Evolutionary conservation across 2,113 vertebrate genomes (phyloP).

Genomic region (Rallus limicola): DNA sequence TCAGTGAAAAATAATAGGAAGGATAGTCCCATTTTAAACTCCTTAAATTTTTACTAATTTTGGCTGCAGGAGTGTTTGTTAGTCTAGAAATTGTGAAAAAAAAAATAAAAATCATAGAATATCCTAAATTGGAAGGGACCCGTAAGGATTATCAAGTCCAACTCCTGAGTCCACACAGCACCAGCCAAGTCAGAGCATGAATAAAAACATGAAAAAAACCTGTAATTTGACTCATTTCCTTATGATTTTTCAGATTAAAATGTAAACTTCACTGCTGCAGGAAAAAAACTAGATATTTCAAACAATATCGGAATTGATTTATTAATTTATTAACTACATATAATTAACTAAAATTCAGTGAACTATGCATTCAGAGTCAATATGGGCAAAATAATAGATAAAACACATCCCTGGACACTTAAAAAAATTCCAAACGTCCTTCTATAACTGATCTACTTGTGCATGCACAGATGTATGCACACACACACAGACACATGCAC

Average conservation of each 20-base stretch:
- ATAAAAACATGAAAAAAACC: background rate
- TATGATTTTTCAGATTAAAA: background rate
- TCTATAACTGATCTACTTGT: background rate
- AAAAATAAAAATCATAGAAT: too few species aligned
- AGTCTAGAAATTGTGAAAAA: background rate
- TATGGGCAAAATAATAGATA: background rate
- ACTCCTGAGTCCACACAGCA: too few species aligned
- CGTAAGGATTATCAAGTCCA: too few species aligned
- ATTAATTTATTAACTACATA: background rate
- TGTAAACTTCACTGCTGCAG: background rate
- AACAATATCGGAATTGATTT: background rate
- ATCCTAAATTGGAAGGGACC: too few species aligned
- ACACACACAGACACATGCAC: fast-evolving
- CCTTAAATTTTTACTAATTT: fast-evolving
- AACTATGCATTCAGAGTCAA: background rate
- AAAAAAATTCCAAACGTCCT: background rate
- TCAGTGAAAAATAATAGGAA: background rate
- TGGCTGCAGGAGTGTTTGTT: background rate
- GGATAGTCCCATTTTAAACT: background rate
- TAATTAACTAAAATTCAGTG: background rate
- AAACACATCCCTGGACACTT: background rate
- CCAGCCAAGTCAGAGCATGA: too few species aligned
- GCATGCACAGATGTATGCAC: too few species aligned
- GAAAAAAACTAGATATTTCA: background rate
- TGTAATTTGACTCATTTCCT: background rate